Percentiles rank a stretch among this genome's conserved stretches.
Conservation (phyloP, 2,797 vertebrate genomes). For the Urocyon cinereoargenteus region DNA sequence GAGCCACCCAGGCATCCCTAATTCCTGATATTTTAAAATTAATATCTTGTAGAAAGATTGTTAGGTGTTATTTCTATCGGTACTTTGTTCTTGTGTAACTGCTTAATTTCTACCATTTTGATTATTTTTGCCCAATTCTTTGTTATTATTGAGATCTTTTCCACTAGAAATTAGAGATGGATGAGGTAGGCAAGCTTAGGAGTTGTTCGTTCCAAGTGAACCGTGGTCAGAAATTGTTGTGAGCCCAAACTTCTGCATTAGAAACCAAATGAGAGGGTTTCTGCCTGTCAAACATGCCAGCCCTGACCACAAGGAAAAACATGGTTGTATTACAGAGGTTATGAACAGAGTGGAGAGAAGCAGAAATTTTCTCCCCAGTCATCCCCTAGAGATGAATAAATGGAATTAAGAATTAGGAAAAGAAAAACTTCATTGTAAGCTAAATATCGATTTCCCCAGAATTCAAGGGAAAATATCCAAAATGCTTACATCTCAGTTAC, state of each 20-base stretch:
- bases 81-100: not conserved
- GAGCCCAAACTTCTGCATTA: not conserved
- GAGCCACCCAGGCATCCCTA: too few species aligned
- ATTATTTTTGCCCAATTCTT: not conserved
- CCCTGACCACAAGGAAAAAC: not conserved
- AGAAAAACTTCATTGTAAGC: not conserved
- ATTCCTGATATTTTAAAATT: not conserved
- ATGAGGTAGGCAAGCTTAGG: not conserved
- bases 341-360: not conserved
- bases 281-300: not conserved
- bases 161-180: not conserved
- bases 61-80: not conserved
- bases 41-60: not conserved
- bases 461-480: not conserved
- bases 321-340: not conserved
- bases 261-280: not conserved
- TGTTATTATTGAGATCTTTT: slow-evolving; percentile 16
- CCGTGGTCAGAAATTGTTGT: not conserved
- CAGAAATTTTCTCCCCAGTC: not conserved
- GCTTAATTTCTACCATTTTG: not conserved
- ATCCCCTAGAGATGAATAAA: not conserved
- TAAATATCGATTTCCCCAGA: not conserved
- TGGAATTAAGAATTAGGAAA: not conserved
- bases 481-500: not conserved
- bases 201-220: not conserved